Evolutionary conservation across 2,888 invertebrate genomes (phyloP).

Genomic region (Drosophila fungiperda): DNA sequence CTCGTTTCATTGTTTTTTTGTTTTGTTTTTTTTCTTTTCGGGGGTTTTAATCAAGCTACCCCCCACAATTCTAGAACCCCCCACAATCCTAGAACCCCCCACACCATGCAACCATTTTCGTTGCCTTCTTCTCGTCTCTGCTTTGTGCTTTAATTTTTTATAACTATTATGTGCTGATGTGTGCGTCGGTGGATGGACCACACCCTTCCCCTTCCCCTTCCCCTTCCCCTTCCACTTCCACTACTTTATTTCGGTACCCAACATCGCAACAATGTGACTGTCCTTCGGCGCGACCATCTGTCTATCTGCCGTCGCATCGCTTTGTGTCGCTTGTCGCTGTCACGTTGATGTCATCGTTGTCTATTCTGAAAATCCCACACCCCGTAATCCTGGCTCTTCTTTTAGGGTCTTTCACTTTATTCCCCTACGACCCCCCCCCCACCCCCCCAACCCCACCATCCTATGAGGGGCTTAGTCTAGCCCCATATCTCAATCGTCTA

Average conservation of each 20-base stretch:
- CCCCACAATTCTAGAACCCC: neutral
- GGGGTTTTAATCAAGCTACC: constrained; percentile 17
- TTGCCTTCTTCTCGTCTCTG: constrained; percentile 33
- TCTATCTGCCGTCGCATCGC: constrained; percentile 49
- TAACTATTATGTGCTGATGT: constrained; percentile 76
- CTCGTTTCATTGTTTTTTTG: constrained; percentile 26
- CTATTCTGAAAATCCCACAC: neutral
- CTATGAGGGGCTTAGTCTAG: neutral
- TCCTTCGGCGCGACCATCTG: constrained; percentile 35
- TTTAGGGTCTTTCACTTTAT: constrained; percentile 27
- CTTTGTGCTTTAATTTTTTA: constrained; percentile 63
- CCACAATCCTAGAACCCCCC: neutral
- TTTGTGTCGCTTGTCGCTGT: constrained; percentile 55
- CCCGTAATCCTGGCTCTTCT: neutral
- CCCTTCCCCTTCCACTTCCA: neutral
- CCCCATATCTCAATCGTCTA: neutral
- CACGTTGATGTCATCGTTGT: constrained; percentile 57
- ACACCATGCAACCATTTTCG: neutral
- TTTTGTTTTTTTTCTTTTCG: neutral
- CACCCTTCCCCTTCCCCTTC: neutral
- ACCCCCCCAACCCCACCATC: neutral
- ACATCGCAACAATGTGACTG: constrained; percentile 19
- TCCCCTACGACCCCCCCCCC: neutral
- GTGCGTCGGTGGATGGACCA: constrained; percentile 58
- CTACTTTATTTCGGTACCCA: neutral